Percentiles rank a stretch among this genome's conserved stretches.
Evolutionary conservation across 1,140 invertebrate species (phyloP).

Genomic region (Metaphire vulgaris): DNA sequence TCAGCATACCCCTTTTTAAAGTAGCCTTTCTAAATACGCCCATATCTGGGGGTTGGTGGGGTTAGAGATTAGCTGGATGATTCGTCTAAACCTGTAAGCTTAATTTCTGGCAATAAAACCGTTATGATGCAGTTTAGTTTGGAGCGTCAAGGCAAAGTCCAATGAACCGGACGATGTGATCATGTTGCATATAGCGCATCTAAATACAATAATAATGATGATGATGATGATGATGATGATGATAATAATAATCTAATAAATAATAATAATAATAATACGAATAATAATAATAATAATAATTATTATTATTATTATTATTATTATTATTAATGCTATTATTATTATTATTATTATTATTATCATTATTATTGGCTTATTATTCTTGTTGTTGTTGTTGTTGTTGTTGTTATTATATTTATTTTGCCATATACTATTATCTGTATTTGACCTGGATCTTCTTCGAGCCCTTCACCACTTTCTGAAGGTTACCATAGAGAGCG

Average conservation of each 20-base stretch:
- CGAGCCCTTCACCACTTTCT: too few species aligned
- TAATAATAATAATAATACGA: neutral
- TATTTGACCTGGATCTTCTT: too few species aligned
- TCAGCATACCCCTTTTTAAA: too few species aligned
- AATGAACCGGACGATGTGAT: conserved; percentile 87
- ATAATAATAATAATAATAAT: neutral
- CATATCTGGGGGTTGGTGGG: too few species aligned
- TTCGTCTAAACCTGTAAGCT: conserved; percentile 75
- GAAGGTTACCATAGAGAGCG: too few species aligned
- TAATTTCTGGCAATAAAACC: conserved; percentile 90
- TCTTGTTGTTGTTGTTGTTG: too few species aligned
- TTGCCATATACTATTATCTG: too few species aligned
- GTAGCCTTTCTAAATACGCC: too few species aligned
- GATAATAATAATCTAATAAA: neutral
- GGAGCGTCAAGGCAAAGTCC: conserved; percentile 81
- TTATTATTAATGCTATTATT: neutral
- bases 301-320: neutral
- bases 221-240: too few species aligned
- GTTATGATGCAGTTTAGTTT: conserved; percentile 71
- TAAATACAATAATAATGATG: conserved; percentile 38
- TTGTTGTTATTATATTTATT: too few species aligned
- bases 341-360: neutral
- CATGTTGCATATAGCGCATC: conserved; percentile 93
- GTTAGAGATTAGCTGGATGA: too few species aligned
- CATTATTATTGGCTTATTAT: neutral